phyloP scores from a whole-genome alignment of 2,797 vertebrate species.

The Sebastiscus tertius region DNA sequence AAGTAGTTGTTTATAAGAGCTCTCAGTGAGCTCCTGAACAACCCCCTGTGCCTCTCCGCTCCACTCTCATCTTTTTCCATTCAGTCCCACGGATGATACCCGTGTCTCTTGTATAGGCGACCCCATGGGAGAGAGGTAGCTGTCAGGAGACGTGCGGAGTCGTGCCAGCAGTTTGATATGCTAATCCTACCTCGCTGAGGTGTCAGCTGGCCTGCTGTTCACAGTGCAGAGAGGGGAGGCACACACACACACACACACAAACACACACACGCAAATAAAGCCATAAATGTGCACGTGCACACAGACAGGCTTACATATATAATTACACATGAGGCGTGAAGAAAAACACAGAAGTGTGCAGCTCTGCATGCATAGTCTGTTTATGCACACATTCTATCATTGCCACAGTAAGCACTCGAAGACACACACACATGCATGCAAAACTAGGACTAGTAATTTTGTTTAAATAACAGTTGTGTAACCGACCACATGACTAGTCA shows the following conservation, averaged over 20 bases:
- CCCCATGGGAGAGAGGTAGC: constrained; percentile 58
- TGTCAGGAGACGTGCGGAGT: constrained; percentile 69
- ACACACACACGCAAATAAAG: background rate
- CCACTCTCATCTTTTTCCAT: constrained; percentile 25
- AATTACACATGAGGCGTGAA: background rate
- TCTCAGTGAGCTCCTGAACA: constrained; percentile 19
- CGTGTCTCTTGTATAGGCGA: constrained; percentile 39
- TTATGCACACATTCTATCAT: background rate
- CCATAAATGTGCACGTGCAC: background rate
- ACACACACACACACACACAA: background rate
- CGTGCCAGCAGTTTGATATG: constrained; percentile 75
- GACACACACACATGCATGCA: background rate
- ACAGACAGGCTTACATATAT: background rate
- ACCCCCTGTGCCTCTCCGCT: constrained; percentile 7
- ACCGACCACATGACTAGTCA: background rate
- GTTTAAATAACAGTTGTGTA: constrained; percentile 33
- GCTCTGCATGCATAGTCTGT: background rate
- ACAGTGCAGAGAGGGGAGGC: constrained; percentile 38
- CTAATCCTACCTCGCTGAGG: constrained; percentile 72
- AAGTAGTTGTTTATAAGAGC: background rate
- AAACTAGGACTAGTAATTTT: background rate
- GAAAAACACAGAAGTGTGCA: background rate
- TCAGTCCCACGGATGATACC: constrained; percentile 49
- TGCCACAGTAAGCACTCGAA: background rate
- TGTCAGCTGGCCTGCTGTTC: constrained; percentile 76